A percentile compares a stretch with the other conserved stretches of the same genome.
Evolutionary conservation across 2,113 vertebrate genomes (phyloP).

Genomic region (Leucopternis melanops): DNA sequence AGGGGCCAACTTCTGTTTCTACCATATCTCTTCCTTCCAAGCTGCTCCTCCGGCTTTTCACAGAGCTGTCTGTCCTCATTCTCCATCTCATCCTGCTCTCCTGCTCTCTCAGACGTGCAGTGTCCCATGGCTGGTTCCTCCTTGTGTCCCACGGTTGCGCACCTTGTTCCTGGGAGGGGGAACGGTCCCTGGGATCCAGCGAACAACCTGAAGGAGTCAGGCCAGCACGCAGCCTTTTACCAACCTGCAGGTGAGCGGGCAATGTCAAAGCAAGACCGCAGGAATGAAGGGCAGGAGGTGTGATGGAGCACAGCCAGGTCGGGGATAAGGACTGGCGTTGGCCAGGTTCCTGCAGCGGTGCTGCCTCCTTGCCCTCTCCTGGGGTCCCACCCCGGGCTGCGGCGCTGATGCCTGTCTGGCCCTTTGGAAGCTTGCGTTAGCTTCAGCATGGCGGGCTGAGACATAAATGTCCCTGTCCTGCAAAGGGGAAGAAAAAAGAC

Average conservation of each 20-base stretch:
- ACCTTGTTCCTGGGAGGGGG: neutral
- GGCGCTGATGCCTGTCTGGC: neutral
- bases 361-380: neutral
- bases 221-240: neutral
- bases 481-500: neutral
- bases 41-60: neutral
- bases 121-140: neutral
- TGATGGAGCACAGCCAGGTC: neutral
- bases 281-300: neutral
- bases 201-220: neutral
- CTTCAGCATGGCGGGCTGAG: neutral
- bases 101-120: neutral
- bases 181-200: neutral
- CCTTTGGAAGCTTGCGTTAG: neutral
- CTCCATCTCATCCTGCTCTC: neutral
- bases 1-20: neutral
- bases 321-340: neutral
- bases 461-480: neutral
- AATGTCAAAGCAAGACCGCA: neutral
- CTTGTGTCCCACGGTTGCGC: neutral
- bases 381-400: neutral
- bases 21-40: neutral
- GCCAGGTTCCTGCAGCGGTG: neutral
- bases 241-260: fast-evolving
- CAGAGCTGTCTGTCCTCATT: neutral